These are phyloP conservation scores for Gallinago nigripennis DNA, from an alignment of 2,797 vertebrate species.

Conservation along the genomic window DNA sequence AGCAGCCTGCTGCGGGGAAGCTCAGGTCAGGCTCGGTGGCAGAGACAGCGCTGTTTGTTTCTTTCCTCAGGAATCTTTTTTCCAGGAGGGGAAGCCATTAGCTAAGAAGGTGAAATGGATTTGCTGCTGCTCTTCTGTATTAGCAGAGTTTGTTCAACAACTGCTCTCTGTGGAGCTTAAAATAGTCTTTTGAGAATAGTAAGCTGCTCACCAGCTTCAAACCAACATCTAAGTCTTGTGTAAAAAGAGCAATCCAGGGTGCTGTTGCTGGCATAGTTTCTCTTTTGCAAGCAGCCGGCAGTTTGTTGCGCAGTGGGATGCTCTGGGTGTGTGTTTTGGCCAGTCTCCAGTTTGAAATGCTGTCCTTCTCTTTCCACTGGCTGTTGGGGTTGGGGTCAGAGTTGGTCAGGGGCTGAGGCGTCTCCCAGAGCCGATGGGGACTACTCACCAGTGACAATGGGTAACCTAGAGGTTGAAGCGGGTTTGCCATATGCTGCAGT, in stretches of 20 bases:
- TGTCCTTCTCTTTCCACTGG: background rate
- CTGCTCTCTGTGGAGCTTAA: conserved; percentile 13
- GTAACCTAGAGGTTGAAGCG: background rate
- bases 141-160: background rate
- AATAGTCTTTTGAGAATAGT: conserved; percentile 10
- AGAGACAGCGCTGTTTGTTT: background rate
- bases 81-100: conserved; percentile 1
- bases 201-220: conserved; percentile 17
- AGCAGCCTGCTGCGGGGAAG: background rate
- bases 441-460: background rate
- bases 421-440: background rate
- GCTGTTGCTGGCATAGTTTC: background rate
- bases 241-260: background rate
- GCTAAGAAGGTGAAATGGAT: background rate
- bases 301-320: background rate
- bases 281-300: background rate
- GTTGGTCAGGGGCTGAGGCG: background rate
- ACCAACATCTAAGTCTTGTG: background rate
- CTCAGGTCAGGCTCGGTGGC: background rate
- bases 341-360: background rate
- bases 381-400: background rate
- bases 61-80: background rate
- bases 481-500: background rate
- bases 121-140: background rate
- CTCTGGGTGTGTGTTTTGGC: background rate